A percentile compares a stretch with the other conserved stretches of the same genome.
Conservation (phyloP, 2,113 vertebrate species). For the Echinops telfairi region DNA sequence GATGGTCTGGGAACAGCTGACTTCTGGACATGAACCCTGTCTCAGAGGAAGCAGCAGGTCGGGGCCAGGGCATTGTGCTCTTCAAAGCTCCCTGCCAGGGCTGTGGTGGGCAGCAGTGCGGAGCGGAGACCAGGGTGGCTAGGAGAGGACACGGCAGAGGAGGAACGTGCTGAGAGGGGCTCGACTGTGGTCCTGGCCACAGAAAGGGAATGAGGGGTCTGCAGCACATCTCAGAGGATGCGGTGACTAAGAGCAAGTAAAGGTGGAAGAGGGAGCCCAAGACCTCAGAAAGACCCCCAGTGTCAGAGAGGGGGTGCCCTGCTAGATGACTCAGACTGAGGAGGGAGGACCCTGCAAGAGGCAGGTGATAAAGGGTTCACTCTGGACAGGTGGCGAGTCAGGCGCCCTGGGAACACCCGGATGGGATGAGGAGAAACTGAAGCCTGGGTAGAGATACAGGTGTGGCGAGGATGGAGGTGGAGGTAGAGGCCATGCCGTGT, state of each 20-base stretch:
- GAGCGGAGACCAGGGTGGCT: background rate
- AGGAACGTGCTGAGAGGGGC: background rate
- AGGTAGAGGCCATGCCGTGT: background rate
- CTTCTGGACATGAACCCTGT: background rate
- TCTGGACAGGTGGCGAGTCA: background rate
- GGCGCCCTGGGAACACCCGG: background rate
- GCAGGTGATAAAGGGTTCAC: background rate
- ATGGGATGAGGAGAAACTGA: background rate
- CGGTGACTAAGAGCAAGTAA: background rate
- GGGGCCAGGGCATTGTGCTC: background rate
- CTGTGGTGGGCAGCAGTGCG: background rate
- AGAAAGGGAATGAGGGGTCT: background rate
- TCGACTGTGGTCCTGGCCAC: background rate
- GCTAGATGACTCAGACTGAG: background rate
- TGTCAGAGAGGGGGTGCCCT: constrained; percentile 16
- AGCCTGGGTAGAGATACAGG: background rate
- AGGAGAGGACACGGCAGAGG: background rate
- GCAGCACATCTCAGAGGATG: background rate
- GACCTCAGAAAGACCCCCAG: background rate
- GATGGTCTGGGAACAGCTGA: accelerated
- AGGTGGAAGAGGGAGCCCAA: background rate
- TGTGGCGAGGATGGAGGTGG: background rate
- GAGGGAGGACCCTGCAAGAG: background rate
- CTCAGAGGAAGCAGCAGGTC: background rate
- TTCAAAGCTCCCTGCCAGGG: background rate